Percentiles rank a stretch among this genome's conserved stretches.
Conservation (phyloP, 2,797 vertebrate species). For the Helarctos malayanus region DNA sequence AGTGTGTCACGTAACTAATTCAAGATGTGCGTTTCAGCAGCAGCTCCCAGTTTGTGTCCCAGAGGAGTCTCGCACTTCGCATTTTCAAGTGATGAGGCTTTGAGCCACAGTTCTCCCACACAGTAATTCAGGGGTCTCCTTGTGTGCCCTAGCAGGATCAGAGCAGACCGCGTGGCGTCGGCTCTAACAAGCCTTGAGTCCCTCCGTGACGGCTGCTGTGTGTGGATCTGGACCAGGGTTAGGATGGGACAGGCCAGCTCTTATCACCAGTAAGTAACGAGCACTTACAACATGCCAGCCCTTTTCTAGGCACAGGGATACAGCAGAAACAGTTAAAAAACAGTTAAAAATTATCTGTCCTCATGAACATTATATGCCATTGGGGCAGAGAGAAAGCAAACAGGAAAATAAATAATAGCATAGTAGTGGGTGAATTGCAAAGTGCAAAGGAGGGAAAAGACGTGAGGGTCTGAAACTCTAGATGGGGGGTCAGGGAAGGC, state of each 20-base stretch:
- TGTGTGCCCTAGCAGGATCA: fast-evolving
- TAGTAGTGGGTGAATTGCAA: background rate
- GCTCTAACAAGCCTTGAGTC: background rate
- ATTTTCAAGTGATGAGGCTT: conserved; percentile 35
- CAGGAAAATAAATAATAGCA: background rate
- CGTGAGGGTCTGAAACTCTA: too few species aligned
- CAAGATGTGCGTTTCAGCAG: conserved; percentile 50
- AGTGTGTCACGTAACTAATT: conserved; percentile 42
- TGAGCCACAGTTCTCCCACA: background rate
- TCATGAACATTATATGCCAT: background rate
- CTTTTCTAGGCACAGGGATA: background rate
- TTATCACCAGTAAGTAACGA: background rate
- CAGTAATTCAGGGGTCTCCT: background rate
- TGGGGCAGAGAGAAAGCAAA: background rate
- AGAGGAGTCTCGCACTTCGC: conserved; percentile 52
- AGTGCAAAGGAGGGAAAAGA: background rate
- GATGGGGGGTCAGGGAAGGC: background rate
- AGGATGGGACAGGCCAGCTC: background rate
- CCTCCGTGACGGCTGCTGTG: fast-evolving
- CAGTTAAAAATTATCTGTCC: background rate
- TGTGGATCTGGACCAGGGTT: background rate
- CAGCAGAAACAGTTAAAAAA: background rate
- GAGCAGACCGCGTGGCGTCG: fast-evolving
- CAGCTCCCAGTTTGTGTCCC: conserved; percentile 57
- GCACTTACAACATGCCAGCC: background rate